A percentile compares a stretch with the other conserved stretches of the same genome.
Conservation (phyloP, 2,888 invertebrate species). For the Clanis bilineata region DNA sequence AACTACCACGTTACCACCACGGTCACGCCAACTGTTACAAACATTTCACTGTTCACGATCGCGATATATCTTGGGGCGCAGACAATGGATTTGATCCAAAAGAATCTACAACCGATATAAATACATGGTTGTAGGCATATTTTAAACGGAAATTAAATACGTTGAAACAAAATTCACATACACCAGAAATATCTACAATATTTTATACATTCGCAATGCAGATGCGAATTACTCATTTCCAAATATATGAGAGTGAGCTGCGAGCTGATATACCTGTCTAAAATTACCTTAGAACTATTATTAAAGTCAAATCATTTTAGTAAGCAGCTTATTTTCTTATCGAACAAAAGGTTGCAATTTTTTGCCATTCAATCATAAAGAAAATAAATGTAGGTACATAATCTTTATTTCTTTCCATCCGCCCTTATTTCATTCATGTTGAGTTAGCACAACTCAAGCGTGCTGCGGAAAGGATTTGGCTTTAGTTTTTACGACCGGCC, state of each 20-base stretch:
- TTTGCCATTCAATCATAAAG: too few relatives aligned
- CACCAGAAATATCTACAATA: conserved; percentile 4
- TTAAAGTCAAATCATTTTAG: background rate
- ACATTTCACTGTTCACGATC: background rate
- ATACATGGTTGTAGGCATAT: conserved; percentile 9
- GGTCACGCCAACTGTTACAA: conserved; percentile 5
- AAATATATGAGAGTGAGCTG: conserved; percentile 1
- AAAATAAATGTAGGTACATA: too few relatives aligned
- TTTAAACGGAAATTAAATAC: background rate
- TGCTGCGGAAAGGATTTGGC: too few relatives aligned
- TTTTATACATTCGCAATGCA: conserved; percentile 5
- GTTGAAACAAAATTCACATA: background rate
- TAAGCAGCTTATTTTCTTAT: background rate
- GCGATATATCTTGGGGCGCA: background rate
- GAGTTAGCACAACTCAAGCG: too few relatives aligned
- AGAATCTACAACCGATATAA: background rate
- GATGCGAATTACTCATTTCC: conserved; percentile 12
- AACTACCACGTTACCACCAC: background rate
- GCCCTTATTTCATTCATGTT: too few relatives aligned
- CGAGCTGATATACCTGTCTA: background rate
- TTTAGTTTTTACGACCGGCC: too few relatives aligned
- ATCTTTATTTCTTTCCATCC: too few relatives aligned
- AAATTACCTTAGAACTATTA: background rate
- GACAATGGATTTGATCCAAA: conserved; percentile 6
- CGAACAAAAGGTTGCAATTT: too few relatives aligned